Evolutionary conservation across 2,797 vertebrate species (phyloP).

Genomic region (Poecilia wingei): DNA sequence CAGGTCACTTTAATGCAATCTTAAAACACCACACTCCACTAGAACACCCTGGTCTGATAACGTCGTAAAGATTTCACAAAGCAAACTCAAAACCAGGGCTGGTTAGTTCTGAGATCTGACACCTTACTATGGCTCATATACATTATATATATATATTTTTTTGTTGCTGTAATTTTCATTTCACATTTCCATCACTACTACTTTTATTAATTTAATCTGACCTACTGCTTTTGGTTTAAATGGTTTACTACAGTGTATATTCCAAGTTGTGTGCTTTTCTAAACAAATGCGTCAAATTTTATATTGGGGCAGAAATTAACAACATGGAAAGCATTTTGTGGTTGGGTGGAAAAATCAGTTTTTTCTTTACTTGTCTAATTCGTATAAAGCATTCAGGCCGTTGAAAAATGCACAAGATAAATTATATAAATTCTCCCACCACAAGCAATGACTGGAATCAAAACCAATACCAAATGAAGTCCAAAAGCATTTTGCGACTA

Average conservation of each 20-base stretch:
- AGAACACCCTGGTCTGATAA: background rate
- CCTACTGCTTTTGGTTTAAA: background rate
- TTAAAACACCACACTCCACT: background rate
- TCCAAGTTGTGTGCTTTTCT: background rate
- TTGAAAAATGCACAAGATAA: background rate
- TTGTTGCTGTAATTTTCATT: background rate
- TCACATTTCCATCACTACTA: background rate
- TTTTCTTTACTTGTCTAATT: background rate
- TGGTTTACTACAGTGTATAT: background rate
- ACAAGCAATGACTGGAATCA: background rate
- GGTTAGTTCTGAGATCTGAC: background rate
- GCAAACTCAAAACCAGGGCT: background rate
- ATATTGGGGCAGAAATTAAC: background rate
- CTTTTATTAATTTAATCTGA: background rate
- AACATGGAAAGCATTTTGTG: background rate
- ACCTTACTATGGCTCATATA: background rate
- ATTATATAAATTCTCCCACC: background rate
- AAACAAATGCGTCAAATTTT: background rate
- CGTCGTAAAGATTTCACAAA: background rate
- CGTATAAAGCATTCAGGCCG: background rate
- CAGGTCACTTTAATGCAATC: background rate
- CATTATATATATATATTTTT: background rate
- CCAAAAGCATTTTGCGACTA: background rate
- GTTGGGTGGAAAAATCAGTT: background rate
- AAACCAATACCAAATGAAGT: background rate